These are phyloP conservation scores for Ctenodactylus gundi DNA, from an alignment of 2,113 vertebrate species.

Conservation along the genomic window DNA sequence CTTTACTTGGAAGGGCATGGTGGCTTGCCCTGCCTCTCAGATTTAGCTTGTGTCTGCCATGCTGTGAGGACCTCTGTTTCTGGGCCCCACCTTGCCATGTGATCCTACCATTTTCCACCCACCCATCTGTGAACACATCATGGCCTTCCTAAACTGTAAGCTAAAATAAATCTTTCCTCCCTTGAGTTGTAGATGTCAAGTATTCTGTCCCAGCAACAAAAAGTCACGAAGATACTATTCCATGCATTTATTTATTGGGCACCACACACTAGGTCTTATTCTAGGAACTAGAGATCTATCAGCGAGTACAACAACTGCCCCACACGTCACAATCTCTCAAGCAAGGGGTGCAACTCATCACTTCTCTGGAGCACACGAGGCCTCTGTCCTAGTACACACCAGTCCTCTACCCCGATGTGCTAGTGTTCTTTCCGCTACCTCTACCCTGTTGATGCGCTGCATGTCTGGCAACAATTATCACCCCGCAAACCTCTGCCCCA, in stretches of 20 bases:
- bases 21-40: no score
- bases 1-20: no score
- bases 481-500: background rate
- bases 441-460: background rate
- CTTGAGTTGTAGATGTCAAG: no score
- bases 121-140: no score
- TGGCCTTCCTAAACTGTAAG: no score
- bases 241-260: background rate
- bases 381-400: background rate
- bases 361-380: background rate
- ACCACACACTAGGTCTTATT: background rate
- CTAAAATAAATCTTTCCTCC: no score
- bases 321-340: background rate
- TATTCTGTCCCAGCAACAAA: no score
- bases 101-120: no score
- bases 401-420: background rate
- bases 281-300: background rate
- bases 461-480: background rate
- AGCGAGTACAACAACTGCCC: background rate
- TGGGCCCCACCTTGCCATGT: no score
- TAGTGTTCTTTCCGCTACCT: background rate
- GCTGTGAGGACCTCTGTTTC: no score
- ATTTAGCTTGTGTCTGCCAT: no score
- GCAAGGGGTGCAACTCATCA: background rate
- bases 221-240: no score